Base-by-base conservation (phyloP, 2,797 vertebrate species). In the Vireo griseus region DNA sequence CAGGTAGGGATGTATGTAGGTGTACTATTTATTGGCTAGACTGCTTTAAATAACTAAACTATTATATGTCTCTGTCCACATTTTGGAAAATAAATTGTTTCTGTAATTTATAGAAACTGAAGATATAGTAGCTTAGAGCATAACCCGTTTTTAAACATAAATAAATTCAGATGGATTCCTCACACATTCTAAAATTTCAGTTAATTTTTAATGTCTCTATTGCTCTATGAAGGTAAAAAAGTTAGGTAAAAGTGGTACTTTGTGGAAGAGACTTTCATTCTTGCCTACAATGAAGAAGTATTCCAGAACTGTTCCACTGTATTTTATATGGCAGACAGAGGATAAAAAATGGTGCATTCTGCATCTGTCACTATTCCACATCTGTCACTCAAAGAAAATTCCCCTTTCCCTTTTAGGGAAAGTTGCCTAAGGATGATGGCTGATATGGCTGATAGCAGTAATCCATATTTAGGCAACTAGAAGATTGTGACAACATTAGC, bases 391-490 rank as follows among this genome's bases (percentile, higher is more conserved):
- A 94, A 37, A 66, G 26, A 86, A 95, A 91, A 92, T 78, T 88
- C 79, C 62, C 31, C n/a, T 84, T 90, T 81, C 42, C 69, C 47
- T 69, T 78, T 88, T 88, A 58, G 63, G 91, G 55, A 78, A 86
- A 71, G 55, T 86, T 81, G 94, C 58, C 48, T 86, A 69, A 88
- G 82, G 48, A 86, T 66, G 55, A 52, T 66, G 76, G 73, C n/a
- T n/a, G 87, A 55, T 86, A 57, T 78, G 79, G 74, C 62, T 92
- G 82, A 96, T 94, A 96, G 66, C 44, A 84, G 50, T 78, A 90
- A 91, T 58, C 91, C 91, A 37, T 94, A 88, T 88, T 95, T 92
- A 94, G 92, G 66, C 78, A 91, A 78, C 69, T n/a, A 73, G 69
- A 88, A 94, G 66, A 93, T 86, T 90, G 69, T 96, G 87, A 86